Evolutionary conservation across 2,113 vertebrate species (phyloP).

Genomic region (Loxodonta africana): DNA sequence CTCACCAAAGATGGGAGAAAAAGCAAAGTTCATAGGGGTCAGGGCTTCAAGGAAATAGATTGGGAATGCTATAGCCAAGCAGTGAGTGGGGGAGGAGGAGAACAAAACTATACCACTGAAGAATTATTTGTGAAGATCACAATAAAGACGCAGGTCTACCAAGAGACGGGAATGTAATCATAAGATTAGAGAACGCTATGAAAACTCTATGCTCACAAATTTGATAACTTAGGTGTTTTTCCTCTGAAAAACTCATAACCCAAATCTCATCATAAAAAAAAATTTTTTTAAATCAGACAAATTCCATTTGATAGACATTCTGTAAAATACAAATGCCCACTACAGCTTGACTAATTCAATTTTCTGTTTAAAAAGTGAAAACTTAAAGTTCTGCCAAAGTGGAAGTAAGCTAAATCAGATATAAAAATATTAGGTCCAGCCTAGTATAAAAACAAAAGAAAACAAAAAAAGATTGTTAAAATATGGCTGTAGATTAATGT

Average conservation of each 20-base stretch:
- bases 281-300: not conserved
- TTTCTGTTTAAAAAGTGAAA: not conserved
- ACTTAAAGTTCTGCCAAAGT: not conserved
- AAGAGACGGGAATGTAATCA: not conserved
- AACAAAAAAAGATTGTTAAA: not conserved
- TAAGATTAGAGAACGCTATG: not conserved
- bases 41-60: not conserved
- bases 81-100: not conserved
- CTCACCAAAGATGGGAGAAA: not conserved
- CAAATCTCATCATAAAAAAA: not conserved
- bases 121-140: not conserved
- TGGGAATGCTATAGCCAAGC: not conserved
- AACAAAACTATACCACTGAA: not conserved
- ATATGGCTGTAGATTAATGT: not conserved
- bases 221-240: not conserved
- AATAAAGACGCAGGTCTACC: not conserved
- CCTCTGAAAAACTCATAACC: not conserved
- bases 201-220: not conserved
- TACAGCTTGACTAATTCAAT: not conserved
- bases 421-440: not conserved
- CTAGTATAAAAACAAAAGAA: not conserved
- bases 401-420: not conserved
- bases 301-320: not conserved
- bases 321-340: not conserved
- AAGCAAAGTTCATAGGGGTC: not conserved